A percentile compares a stretch with the other conserved stretches of the same genome.
phyloP scores from a whole-genome alignment of 2,888 invertebrate species.

The Mythimna lalbum region DNA sequence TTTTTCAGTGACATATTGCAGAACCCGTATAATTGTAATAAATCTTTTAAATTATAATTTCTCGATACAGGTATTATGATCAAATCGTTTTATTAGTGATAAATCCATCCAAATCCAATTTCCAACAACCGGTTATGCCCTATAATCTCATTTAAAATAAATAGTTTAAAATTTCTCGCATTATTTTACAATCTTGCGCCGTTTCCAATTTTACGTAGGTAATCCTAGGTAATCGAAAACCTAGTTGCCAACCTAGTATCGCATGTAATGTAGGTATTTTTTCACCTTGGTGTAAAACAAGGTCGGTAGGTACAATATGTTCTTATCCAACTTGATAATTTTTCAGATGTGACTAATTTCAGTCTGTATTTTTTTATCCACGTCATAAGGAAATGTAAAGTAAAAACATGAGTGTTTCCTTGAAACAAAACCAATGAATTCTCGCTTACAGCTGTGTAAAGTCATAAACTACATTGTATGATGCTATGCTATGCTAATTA shows the following conservation, averaged over 20 bases:
- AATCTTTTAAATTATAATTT: no score
- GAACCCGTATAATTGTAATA: no score
- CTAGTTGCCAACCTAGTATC: neutral
- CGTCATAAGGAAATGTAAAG: slow-evolving; percentile 30
- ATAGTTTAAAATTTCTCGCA: no score
- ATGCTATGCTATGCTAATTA: slow-evolving; percentile 50
- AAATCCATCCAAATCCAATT: no score
- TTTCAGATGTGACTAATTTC: slow-evolving; percentile 31
- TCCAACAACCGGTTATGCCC: no score
- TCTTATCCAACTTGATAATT: neutral
- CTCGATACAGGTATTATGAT: no score
- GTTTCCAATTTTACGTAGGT: no score
- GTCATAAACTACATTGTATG: slow-evolving; percentile 28
- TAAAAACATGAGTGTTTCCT: slow-evolving; percentile 34
- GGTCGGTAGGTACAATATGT: neutral
- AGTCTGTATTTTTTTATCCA: neutral
- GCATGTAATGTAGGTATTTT: neutral
- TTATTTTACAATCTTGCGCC: no score
- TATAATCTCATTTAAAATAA: no score
- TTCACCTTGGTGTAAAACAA: neutral
- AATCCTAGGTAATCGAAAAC: neutral
- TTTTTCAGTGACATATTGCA: no score
- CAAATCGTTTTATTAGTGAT: no score
- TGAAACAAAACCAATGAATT: slow-evolving; percentile 21
- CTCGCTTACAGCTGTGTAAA: slow-evolving; percentile 31